Evolutionary conservation across 2,113 vertebrate species (phyloP), one percentile per base, ranked within the genome.

Genomic region (Balaenoptera acutorostrata): DNA sequence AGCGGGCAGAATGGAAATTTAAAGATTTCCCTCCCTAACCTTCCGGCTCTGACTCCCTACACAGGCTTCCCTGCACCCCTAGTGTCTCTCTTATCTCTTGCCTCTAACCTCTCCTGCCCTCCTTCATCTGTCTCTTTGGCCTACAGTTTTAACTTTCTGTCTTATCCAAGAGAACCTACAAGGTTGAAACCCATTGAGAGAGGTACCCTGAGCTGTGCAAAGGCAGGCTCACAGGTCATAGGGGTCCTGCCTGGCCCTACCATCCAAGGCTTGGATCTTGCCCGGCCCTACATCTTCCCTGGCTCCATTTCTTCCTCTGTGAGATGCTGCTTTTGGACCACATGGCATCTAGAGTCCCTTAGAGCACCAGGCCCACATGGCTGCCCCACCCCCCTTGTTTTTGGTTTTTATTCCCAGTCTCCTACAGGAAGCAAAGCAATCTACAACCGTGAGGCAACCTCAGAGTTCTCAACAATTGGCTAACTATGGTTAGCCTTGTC

Each of bases 11-110:
- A 36, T 8, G 14, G n/a, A 66, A 64, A 33, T 10, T 25, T 8
- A 7, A 55, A 23, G 57, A 20, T 49, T 21, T 71, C 14, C 20
- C 5, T 55, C 4, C 61, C 4, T 49, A 2, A 6, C 0, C 15
- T 44, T 33, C 33, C 21, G 2, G 5, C 15, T 77, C n/a, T 25
- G 66, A 8, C 14, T 88, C 8, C 7, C 5, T 18, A 1, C 21
- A 2, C 0, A 9, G 9, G 21, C 15, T 49, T 41, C 41, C 6
- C 3, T 3, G 25, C 2, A n/a, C 4, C 8, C 1, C 29, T 63
- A 10, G 33, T 6, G 9, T 36, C 11, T 61, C 14, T 55, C 55
- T 84, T 20, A 2, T 17, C 2, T 86, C 23, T 36, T 8, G 1
- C 59, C 57, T 11, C 25, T 31, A 3, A 27, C 1, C 27, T 88